Evolutionary conservation across 2,113 vertebrate species (phyloP).

Genomic region (Seriola aureovittata): DNA sequence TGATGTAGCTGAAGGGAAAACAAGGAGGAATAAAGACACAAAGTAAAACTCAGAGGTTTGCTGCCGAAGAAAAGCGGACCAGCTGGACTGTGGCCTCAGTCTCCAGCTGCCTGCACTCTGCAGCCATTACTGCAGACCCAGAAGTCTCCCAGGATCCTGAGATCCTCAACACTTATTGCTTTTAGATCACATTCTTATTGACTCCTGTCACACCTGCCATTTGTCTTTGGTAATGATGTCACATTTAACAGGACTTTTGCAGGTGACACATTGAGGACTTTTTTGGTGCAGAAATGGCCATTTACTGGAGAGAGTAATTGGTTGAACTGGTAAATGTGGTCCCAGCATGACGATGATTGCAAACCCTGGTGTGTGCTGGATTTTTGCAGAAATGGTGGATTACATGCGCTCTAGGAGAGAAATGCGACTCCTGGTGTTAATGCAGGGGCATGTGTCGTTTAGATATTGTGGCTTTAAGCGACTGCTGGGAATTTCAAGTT

Average conservation of each 20-base stretch:
- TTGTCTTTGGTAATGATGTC: slow-evolving; percentile 85
- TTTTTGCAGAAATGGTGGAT: slow-evolving; percentile 58
- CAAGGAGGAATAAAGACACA: slow-evolving; percentile 35
- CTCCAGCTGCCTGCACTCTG: slow-evolving; percentile 75
- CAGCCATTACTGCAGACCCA: slow-evolving; percentile 65
- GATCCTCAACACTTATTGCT: slow-evolving; percentile 84
- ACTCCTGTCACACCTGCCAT: slow-evolving; percentile 88
- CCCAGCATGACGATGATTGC: slow-evolving; percentile 68
- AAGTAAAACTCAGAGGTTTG: slow-evolving; percentile 28
- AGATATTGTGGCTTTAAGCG: slow-evolving; percentile 20
- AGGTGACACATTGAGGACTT: slow-evolving; percentile 88
- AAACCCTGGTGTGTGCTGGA: slow-evolving; percentile 57
- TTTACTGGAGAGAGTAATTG: slow-evolving; percentile 87
- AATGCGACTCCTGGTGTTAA: slow-evolving; percentile 48
- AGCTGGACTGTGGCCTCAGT: slow-evolving; percentile 55
- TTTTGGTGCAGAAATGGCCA: slow-evolving; percentile 83
- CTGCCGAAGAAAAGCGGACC: slow-evolving; percentile 46
- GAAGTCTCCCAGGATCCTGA: slow-evolving; percentile 79
- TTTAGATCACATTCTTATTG: slow-evolving; percentile 91
- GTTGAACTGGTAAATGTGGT: slow-evolving; percentile 83
- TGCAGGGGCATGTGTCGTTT: slow-evolving; percentile 48
- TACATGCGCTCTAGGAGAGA: slow-evolving; percentile 32
- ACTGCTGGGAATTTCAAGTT: slow-evolving; percentile 12
- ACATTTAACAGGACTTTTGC: slow-evolving; percentile 76
- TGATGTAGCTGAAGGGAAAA: slow-evolving; percentile 50